Evolutionary conservation across 2,888 invertebrate genomes (phyloP).

Genomic region (Sphaeridia pumilis): DNA sequence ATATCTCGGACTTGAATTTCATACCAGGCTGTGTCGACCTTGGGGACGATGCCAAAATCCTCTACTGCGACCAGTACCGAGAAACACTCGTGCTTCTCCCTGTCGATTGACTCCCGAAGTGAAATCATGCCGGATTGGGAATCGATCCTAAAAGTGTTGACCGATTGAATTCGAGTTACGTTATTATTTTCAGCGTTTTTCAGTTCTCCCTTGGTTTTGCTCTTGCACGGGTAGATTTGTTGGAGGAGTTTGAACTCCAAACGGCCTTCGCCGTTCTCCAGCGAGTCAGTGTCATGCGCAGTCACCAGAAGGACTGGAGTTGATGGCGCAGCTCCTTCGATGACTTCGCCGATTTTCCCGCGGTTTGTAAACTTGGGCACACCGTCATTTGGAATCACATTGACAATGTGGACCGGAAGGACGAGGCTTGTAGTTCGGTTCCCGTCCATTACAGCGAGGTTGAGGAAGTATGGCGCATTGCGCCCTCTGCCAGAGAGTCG

Average conservation of each 20-base stretch:
- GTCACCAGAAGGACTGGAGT: conserved; percentile 27
- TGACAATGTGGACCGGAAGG: conserved; percentile 29
- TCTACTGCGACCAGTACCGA: conserved; percentile 65
- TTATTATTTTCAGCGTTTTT: background rate
- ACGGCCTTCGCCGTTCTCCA: conserved; percentile 34
- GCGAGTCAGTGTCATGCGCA: conserved; percentile 32
- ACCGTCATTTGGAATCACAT: conserved; percentile 38
- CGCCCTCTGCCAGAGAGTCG: conserved; percentile 31
- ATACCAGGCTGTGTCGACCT: conserved; percentile 39
- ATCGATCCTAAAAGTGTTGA: conserved; percentile 40
- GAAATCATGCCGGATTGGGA: conserved; percentile 58
- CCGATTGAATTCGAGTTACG: conserved; percentile 25
- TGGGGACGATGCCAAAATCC: conserved; percentile 64
- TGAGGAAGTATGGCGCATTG: conserved; percentile 24
- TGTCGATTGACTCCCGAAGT: conserved; percentile 55
- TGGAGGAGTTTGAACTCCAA: conserved; percentile 29
- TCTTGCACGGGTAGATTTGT: conserved; percentile 31
- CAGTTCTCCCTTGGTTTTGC: conserved; percentile 13
- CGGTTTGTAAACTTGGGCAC: conserved; percentile 36
- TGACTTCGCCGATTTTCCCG: conserved; percentile 36
- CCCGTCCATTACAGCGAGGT: conserved; percentile 29
- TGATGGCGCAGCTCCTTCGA: conserved; percentile 37
- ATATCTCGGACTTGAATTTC: conserved; percentile 45
- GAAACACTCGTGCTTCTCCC: conserved; percentile 60
- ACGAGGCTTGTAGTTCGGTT: conserved; percentile 26